phyloP scores from a whole-genome alignment of 2,797 vertebrate species.

The Sebastes jordani region DNA sequence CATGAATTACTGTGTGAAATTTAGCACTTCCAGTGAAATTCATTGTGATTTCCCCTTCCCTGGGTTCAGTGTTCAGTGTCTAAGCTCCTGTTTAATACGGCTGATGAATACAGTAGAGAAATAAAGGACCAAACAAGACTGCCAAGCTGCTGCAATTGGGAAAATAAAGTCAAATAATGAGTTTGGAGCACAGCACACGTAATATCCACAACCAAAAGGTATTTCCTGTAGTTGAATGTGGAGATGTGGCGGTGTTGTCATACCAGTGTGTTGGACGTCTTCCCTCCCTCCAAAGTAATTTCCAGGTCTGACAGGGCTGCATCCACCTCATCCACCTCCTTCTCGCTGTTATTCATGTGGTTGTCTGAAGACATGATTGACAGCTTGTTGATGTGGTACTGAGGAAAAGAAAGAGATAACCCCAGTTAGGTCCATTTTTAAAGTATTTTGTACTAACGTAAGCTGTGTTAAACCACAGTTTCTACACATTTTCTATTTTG shows the following conservation, averaged over 20 bases:
- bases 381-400: constrained; percentile 99
- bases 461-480: neutral
- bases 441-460: too few relatives aligned
- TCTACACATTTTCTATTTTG: neutral
- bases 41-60: neutral
- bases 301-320: constrained; percentile 97
- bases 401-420: constrained; percentile 23
- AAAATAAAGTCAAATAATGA: neutral
- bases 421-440: neutral
- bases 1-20: constrained; percentile 65
- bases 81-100: constrained; percentile 1
- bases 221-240: neutral
- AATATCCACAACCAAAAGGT: neutral
- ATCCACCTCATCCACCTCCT: constrained; percentile 98
- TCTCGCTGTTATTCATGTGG: constrained; percentile 99
- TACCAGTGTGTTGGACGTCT: constrained; percentile 96
- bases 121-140: constrained; percentile 6
- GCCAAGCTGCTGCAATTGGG: neutral
- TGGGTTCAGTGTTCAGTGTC: constrained; percentile 8
- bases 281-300: constrained; percentile 97
- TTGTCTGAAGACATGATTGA: constrained; percentile 99
- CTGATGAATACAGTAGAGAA: constrained; percentile 17
- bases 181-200: neutral
- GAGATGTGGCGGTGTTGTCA: neutral
- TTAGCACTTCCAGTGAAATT: constrained; percentile 3